Percentiles rank a stretch among this genome's conserved stretches.
Evolutionary conservation across 2,797 vertebrate species (phyloP).

Genomic region (Alcedo atthis): DNA sequence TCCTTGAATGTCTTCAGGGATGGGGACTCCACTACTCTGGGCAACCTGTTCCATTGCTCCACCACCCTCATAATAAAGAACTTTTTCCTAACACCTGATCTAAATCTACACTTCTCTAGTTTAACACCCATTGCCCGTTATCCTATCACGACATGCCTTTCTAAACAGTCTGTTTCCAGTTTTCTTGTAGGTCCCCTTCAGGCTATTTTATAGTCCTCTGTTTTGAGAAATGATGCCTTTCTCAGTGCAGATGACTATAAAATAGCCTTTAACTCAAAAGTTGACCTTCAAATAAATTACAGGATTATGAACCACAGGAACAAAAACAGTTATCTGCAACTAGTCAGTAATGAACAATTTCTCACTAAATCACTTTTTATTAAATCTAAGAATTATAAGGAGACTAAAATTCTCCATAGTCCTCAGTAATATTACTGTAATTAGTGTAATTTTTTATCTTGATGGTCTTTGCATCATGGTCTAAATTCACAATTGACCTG

Average conservation of each 20-base stretch:
- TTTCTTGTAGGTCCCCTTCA: too few species aligned
- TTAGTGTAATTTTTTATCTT: not conserved
- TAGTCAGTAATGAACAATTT: not conserved
- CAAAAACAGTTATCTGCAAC: not conserved
- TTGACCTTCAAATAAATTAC: constrained; percentile 1
- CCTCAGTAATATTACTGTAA: not conserved
- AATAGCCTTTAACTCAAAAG: not conserved
- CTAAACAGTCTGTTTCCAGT: too few species aligned
- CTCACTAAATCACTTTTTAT: constrained; percentile 15
- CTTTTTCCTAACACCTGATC: too few species aligned
- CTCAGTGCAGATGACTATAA: not conserved
- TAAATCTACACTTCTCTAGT: too few species aligned
- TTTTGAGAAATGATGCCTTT: not conserved
- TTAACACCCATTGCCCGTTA: too few species aligned
- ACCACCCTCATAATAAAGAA: too few species aligned
- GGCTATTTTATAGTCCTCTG: too few species aligned
- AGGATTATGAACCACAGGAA: not conserved
- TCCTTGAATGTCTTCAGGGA: too few species aligned
- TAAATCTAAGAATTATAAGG: not conserved
- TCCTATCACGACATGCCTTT: too few species aligned
- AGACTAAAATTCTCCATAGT: not conserved
- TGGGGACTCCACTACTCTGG: too few species aligned
- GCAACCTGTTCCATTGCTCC: too few species aligned
- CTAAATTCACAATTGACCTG: not conserved
- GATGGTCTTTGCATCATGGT: not conserved